phyloP scores from a whole-genome alignment of 2,888 invertebrate species.

The Venusia cambrica region DNA sequence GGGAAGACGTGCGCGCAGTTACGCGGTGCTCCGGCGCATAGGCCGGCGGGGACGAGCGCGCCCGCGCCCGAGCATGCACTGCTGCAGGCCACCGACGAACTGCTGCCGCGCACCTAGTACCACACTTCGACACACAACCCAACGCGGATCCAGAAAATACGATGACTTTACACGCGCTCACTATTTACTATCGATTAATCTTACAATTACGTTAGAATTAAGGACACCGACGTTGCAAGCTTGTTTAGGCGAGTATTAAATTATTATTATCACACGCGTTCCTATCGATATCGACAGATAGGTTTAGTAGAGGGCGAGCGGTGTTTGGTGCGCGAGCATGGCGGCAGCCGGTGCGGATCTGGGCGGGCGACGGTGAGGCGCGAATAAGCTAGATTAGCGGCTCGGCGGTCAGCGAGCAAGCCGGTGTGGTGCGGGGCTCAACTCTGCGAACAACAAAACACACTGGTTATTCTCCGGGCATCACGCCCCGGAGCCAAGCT shows the following conservation, averaged over 20 bases:
- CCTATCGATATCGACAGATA: constrained; percentile 76
- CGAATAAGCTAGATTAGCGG: constrained; percentile 80
- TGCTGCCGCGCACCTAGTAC: constrained; percentile 47
- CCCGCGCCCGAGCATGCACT: constrained; percentile 67
- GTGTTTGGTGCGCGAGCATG: constrained; percentile 78
- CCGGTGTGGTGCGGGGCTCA: constrained; percentile 79
- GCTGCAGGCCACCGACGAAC: constrained; percentile 47
- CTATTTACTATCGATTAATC: constrained; percentile 66
- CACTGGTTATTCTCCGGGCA: constrained; percentile 77
- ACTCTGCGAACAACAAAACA: constrained; percentile 82
- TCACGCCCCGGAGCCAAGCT: constrained; percentile 75
- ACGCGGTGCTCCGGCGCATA: constrained; percentile 77
- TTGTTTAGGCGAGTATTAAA: constrained; percentile 78
- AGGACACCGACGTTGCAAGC: constrained; percentile 80
- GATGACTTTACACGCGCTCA: constrained; percentile 41
- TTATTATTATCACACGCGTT: constrained; percentile 77
- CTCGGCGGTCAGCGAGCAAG: constrained; percentile 80
- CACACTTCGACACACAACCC: constrained; percentile 50
- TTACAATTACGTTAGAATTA: constrained; percentile 74
- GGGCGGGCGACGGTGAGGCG: constrained; percentile 74
- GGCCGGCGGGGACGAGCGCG: constrained; percentile 68
- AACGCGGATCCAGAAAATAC: constrained; percentile 55
- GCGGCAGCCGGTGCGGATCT: constrained; percentile 68
- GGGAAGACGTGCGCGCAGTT: constrained; percentile 64
- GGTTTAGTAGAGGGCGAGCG: constrained; percentile 78